These are phyloP conservation scores for Acyrthosiphon pisum DNA, from an alignment of 1,140 invertebrate genomes.

Conservation along the genomic window DNA sequence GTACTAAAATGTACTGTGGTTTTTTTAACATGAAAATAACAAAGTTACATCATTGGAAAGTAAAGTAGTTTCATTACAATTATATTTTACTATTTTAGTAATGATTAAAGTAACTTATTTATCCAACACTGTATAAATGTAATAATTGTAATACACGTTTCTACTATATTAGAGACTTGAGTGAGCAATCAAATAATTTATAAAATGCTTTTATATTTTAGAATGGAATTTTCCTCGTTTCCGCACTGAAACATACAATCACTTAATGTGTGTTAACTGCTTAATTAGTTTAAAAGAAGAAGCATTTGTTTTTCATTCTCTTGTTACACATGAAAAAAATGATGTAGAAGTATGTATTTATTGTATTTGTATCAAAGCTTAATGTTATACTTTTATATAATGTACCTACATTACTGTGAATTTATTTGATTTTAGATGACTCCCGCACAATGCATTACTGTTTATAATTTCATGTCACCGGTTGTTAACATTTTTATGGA, in stretches of 20 bases:
- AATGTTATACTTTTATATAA: background rate
- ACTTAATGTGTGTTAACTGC: conserved; percentile 63
- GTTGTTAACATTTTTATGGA: conserved; percentile 73
- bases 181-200: background rate
- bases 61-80: no score
- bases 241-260: conserved; percentile 57
- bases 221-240: conserved; percentile 60
- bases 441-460: conserved; percentile 60
- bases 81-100: no score
- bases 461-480: conserved; percentile 76
- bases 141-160: background rate
- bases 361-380: background rate
- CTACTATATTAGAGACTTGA: background rate
- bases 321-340: conserved; percentile 60
- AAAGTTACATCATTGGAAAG: no score
- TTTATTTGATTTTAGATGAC: conserved; percentile 59
- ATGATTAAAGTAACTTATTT: background rate
- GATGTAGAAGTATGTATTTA: conserved; percentile 20
- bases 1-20: no score
- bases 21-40: no score
- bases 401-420: background rate
- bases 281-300: conserved; percentile 68
- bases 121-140: background rate
- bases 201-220: conserved; percentile 54
- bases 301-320: conserved; percentile 69